Evolutionary conservation across 2,113 vertebrate genomes (phyloP), one percentile per base, ranked within the genome.

Genomic region (Tychaedon coryphoeus): DNA sequence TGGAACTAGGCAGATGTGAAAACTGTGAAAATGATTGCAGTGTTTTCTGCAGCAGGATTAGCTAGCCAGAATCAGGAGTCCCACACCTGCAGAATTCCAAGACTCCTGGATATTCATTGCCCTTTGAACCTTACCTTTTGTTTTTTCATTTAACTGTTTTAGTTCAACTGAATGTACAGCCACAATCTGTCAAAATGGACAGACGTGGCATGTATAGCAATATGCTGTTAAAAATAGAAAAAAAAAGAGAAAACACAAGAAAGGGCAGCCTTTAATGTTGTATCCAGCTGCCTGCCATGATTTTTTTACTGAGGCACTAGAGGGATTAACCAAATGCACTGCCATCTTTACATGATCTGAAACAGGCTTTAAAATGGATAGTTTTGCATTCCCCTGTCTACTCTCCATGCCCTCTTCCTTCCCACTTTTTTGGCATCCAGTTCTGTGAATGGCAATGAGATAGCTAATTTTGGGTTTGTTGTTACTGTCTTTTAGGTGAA

Each of bases 281-380:
- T 65, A 79, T 93, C 51, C 82, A 96, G 34, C 81, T 81, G 74
- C 75, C 82, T 88, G 54, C 74, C 96, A 82, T 43, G 94, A 74
- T 88, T 90, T 95, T 94, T 96, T 88, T 92, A 86, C 82, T 83
- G 67, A 86, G 87, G 70, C 48, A 43, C 60, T 88, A 40, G 54
- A 76, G 54, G 29, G 54, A 94, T 94, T 92, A 88, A 66, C 23
- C 26, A 87, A 95, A 85, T 67, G 51, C 69, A 29, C n/a, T 88
- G 72, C 71, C 90, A 96, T 56, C 67, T 94, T 92, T 87, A 77
- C 51, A 67, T 77, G 85, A 83, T 69, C 60, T 69, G 56, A 58
- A 79, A 70, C n/a, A 88, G 51, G 33, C 60, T 94, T 90, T 88
- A 65, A 88, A 88, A 71, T 45, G 4, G 78, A 70, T 45, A 40